Percentiles rank a stretch among this genome's conserved stretches.
Conservation (phyloP, 2,888 invertebrate genomes). For the Erebia aethiops region DNA sequence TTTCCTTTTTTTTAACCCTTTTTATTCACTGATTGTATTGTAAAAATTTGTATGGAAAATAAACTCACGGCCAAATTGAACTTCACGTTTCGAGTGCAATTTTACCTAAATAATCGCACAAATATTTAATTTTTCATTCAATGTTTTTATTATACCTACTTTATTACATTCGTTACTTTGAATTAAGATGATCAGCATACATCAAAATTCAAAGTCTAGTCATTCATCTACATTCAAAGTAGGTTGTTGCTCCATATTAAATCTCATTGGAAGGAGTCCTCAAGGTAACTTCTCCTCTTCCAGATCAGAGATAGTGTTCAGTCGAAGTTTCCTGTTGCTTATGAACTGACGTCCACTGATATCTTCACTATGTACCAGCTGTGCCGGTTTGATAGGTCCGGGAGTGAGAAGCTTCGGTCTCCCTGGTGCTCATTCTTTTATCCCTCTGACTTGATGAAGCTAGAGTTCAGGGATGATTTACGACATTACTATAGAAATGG, state of each 20-base stretch:
- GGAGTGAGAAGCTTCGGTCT: conserved; percentile 68
- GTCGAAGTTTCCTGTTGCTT: conserved; percentile 73
- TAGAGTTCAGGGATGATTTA: conserved; percentile 91
- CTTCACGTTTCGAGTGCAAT: too few relatives aligned
- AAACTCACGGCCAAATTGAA: too few relatives aligned
- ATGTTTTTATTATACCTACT: too few relatives aligned
- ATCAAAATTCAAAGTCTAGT: too few relatives aligned
- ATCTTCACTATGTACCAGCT: conserved; percentile 88
- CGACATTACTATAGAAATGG: conserved; percentile 86
- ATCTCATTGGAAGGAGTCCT: neutral
- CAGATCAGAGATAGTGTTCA: conserved; percentile 75
- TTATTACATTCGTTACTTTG: too few relatives aligned
- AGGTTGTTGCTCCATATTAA: too few relatives aligned
- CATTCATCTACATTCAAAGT: neutral
- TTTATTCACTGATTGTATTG: too few relatives aligned
- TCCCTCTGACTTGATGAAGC: conserved; percentile 83
- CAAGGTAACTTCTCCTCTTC: neutral
- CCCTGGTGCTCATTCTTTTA: conserved; percentile 89
- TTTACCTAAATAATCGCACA: too few relatives aligned
- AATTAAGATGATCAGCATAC: too few relatives aligned
- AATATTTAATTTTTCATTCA: too few relatives aligned
- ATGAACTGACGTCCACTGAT: conserved; percentile 59
- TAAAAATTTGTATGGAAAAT: too few relatives aligned
- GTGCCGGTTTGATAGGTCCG: conserved; percentile 90
- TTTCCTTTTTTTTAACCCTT: too few relatives aligned